Conservation (phyloP, 2,797 vertebrate genomes). For the Momotus momota region DNA sequence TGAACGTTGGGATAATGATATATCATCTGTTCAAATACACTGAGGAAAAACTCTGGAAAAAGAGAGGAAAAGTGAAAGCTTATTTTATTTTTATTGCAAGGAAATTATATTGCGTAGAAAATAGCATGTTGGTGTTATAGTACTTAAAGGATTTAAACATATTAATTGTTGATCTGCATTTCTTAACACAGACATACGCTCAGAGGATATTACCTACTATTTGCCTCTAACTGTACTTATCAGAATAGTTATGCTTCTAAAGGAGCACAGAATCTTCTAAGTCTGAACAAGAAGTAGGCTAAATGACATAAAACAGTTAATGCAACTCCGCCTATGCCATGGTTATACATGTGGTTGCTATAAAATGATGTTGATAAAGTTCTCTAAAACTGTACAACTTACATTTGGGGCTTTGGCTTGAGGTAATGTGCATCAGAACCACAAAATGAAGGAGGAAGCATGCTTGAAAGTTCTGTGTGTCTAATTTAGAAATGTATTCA, state of each 20-base stretch:
- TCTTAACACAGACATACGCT: not conserved
- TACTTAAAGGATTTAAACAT: not conserved
- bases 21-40: not conserved
- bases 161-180: not conserved
- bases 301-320: conserved; percentile 22
- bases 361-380: conserved; percentile 32
- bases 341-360: conserved; percentile 4
- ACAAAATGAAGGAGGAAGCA: not conserved
- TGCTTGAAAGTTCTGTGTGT: not conserved
- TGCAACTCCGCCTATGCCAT: not conserved
- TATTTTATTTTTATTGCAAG: not conserved
- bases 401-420: conserved; percentile 15
- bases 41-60: not conserved
- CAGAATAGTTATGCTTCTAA: not conserved
- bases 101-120: not conserved
- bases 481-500: conserved; percentile 6
- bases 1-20: not conserved
- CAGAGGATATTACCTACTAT: not conserved
- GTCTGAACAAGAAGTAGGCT: not conserved
- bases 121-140: not conserved
- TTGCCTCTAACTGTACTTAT: not conserved
- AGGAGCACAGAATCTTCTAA: not conserved
- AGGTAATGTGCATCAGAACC: conserved; percentile 7
- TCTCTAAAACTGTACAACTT: conserved; percentile 14
- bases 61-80: not conserved